phyloP scores from a whole-genome alignment of 2,797 vertebrate species.

The Pelochelys cantorii region DNA sequence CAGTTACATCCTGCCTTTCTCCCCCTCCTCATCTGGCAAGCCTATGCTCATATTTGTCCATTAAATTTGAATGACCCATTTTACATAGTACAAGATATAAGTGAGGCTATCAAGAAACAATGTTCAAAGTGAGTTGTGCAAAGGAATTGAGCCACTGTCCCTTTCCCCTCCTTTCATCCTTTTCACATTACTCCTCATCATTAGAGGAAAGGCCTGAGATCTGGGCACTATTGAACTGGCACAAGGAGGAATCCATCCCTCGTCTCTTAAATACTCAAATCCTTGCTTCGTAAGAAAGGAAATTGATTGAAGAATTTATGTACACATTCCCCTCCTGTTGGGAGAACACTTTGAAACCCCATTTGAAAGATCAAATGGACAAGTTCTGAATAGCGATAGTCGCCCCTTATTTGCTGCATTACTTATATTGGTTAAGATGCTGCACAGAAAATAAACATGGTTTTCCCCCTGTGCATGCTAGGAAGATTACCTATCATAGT shows the following conservation, averaged over 20 bases:
- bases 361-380: conserved; percentile 48
- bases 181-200: background rate
- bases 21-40: fast-evolving
- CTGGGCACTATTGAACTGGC: conserved; percentile 1
- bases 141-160: background rate
- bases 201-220: background rate
- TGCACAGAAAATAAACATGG: background rate
- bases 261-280: background rate
- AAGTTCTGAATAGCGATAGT: conserved; percentile 44
- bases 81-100: background rate
- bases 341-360: conserved; percentile 33
- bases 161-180: background rate
- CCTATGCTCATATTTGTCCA: background rate
- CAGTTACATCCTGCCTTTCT: background rate
- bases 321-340: conserved; percentile 34
- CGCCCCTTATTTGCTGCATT: background rate
- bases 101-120: background rate
- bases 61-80: background rate
- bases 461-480: background rate
- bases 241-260: conserved; percentile 66
- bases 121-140: background rate
- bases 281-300: conserved; percentile 65
- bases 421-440: background rate
- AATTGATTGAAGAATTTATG: conserved; percentile 43
- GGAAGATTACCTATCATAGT: background rate